phyloP scores from a whole-genome alignment of 2,888 invertebrate species.

The Beris chalybata region DNA sequence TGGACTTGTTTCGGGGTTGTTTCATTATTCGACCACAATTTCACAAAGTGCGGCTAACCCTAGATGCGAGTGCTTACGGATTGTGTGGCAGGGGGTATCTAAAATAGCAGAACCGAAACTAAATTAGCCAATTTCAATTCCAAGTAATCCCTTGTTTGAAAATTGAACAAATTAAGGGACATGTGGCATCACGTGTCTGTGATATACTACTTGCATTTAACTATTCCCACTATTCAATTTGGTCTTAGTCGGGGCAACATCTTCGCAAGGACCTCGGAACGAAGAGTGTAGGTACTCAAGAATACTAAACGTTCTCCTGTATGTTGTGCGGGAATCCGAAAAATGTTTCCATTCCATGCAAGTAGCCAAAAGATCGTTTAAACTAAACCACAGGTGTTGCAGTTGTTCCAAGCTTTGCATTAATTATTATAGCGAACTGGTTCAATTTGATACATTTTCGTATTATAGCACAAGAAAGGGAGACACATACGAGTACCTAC shows the following conservation, averaged over 20 bases:
- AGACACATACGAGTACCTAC: too few species aligned
- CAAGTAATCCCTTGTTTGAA: conserved; percentile 10
- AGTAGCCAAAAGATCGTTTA: conserved; percentile 49
- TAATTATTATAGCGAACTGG: conserved; percentile 53
- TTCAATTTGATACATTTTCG: too few species aligned
- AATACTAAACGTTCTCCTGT: not conserved
- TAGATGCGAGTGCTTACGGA: conserved; percentile 6
- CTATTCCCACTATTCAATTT: not conserved
- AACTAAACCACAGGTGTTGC: conserved; percentile 56
- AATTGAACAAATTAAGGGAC: conserved; percentile 15
- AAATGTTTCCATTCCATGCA: conserved; percentile 27
- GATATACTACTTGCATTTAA: not conserved
- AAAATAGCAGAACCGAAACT: not conserved
- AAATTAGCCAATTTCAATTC: conserved; percentile 40
- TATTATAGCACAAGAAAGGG: too few species aligned
- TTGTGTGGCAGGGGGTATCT: not conserved
- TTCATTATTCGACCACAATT: conserved; percentile 23
- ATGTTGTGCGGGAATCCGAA: not conserved
- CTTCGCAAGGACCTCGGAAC: not conserved
- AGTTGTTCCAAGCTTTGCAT: conserved; percentile 57
- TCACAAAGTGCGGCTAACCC: conserved; percentile 7
- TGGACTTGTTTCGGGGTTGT: conserved; percentile 17
- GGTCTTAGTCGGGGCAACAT: not conserved
- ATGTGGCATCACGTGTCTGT: conserved; percentile 1
- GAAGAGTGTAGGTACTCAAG: not conserved